Conservation (phyloP, 2,888 invertebrate species). For the Acanthosepion esculentum region DNA sequence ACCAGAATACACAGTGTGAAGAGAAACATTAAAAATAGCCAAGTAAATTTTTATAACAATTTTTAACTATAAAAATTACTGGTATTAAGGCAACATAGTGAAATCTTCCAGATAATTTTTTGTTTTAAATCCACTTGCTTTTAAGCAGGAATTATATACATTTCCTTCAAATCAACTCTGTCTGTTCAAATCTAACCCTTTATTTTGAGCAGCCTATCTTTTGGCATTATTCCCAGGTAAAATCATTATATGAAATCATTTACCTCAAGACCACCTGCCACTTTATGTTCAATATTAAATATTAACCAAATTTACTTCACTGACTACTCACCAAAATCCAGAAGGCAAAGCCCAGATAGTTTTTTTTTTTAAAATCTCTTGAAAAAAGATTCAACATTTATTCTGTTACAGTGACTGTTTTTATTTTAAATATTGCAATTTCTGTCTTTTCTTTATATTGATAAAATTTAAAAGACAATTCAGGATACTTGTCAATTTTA, state of each 20-base stretch:
- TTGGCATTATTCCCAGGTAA: background rate
- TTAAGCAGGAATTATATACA: background rate
- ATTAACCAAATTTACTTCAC: background rate
- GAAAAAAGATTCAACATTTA: too few species aligned
- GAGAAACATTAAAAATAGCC: background rate
- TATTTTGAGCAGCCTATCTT: background rate
- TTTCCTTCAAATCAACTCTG: background rate
- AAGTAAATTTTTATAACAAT: background rate
- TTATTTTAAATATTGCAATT: too few species aligned
- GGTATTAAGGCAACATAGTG: background rate
- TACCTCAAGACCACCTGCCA: background rate
- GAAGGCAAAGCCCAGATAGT: too few species aligned
- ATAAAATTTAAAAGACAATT: too few species aligned
- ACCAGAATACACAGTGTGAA: background rate
- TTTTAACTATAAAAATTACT: background rate
- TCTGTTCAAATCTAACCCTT: background rate
- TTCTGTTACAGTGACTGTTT: too few species aligned
- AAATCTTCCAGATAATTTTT: background rate
- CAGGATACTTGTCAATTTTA: too few species aligned
- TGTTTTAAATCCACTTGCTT: background rate
- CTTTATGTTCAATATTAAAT: background rate
- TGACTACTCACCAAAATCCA: too few species aligned
- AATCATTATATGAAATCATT: background rate
- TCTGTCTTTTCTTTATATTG: too few species aligned
- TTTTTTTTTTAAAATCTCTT: too few species aligned